phyloP scores from a whole-genome alignment of 1,140 invertebrate genomes.

The Zophobas atratus region DNA sequence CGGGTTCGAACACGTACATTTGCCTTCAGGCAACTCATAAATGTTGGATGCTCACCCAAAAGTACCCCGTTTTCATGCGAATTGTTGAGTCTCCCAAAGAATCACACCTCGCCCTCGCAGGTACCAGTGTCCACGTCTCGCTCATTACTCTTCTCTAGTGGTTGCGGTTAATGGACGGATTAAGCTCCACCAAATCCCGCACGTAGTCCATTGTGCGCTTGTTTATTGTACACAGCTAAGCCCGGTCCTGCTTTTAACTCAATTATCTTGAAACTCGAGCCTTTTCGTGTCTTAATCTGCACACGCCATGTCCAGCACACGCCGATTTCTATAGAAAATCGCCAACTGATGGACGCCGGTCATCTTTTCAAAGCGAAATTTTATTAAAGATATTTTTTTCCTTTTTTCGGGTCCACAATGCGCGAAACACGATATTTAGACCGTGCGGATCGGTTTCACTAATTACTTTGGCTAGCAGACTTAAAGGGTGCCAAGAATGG shows the following conservation, averaged over 20 bases:
- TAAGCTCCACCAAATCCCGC: conserved; percentile 1
- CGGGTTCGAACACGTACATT: too few relatives aligned
- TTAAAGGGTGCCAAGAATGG: conserved; percentile 9
- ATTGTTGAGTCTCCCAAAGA: too few relatives aligned
- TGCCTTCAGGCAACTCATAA: too few relatives aligned
- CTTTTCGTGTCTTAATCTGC: conserved; percentile 46
- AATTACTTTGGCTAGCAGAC: conserved; percentile 11
- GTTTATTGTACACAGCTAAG: conserved; percentile 41
- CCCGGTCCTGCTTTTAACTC: conserved; percentile 43
- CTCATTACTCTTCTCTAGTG: too few relatives aligned
- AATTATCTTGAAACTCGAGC: conserved; percentile 48
- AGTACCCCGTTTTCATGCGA: too few relatives aligned
- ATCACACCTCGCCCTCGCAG: too few relatives aligned
- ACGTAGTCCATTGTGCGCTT: conserved; percentile 20
- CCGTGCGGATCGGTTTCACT: conserved; percentile 1
- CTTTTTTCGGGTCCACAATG: conserved; percentile 2
- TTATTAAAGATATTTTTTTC: not conserved
- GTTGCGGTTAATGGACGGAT: conserved; percentile 41
- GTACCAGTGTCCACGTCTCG: too few relatives aligned
- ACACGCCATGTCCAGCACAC: conserved; percentile 39
- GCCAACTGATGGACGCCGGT: not conserved
- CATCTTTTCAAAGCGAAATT: conserved; percentile 27
- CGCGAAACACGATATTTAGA: conserved; percentile 22
- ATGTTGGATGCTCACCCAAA: too few relatives aligned
- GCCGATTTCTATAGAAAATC: conserved; percentile 38